A percentile compares a stretch with the other conserved stretches of the same genome.
phyloP scores from a whole-genome alignment of 2,888 invertebrate species.

The Neocrepidodera transversa region DNA sequence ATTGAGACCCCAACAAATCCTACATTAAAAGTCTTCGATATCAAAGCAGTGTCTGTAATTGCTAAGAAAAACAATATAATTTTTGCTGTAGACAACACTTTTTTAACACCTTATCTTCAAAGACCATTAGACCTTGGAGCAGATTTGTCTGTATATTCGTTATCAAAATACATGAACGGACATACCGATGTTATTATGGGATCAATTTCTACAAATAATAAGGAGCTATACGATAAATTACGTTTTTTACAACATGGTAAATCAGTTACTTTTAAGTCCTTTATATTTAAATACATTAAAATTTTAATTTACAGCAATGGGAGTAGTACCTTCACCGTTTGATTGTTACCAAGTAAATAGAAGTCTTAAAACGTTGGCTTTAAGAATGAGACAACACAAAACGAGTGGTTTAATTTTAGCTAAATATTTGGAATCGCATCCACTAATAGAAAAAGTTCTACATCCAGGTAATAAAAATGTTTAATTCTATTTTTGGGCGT shows the following conservation, averaged over 20 bases:
- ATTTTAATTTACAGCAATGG: slow-evolving; percentile 78
- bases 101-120: slow-evolving; percentile 90
- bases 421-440: slow-evolving; percentile 80
- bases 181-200: slow-evolving; percentile 99
- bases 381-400: slow-evolving; percentile 91
- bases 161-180: slow-evolving; percentile 98
- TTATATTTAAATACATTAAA: too few relatives aligned
- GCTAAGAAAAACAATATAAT: slow-evolving; percentile 69
- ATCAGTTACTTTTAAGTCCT: too few relatives aligned
- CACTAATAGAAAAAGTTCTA: slow-evolving; percentile 78
- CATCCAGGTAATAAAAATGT: slow-evolving; percentile 69
- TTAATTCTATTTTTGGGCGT: slow-evolving; percentile 22
- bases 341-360: slow-evolving; percentile 94
- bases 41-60: slow-evolving; percentile 72
- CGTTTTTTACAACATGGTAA: slow-evolving; percentile 87
- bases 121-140: slow-evolving; percentile 89
- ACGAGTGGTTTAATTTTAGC: slow-evolving; percentile 80
- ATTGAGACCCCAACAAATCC: slow-evolving; percentile 98
- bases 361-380: slow-evolving; percentile 89
- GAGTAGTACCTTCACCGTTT: slow-evolving; percentile 94
- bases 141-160: slow-evolving; percentile 88
- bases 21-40: slow-evolving; percentile 86
- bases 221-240: slow-evolving; percentile 74
- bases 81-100: slow-evolving; percentile 92
- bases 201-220: slow-evolving; percentile 76